Base-by-base conservation (phyloP, 64 coral and sea anemone species). In the Montipora capricornis region DNA sequence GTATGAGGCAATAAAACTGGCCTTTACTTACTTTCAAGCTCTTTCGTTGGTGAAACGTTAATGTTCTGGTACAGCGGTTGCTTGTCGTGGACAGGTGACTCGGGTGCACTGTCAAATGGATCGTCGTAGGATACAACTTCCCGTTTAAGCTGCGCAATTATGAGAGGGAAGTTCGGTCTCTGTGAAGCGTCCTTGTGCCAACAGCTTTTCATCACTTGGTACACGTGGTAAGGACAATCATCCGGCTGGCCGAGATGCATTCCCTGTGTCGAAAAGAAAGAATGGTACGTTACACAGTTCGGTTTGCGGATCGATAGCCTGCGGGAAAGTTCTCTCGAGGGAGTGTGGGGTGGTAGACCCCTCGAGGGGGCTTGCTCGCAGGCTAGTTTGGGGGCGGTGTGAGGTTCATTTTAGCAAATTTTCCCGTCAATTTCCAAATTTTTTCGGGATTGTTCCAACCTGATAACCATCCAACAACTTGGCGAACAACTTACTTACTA, bases 191-290 rank as follows among this genome's bases (percentile, higher is more conserved):
- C 95, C 47, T 87, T 92, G 20, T 96, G 77, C 97, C 97, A 99
- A 49, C 97, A 99, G 62, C 8, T 94, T 73, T 96, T 99, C 97
- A 99, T 99, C 37, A 96, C 70, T 62, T 87, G 82, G 74, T 96
- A 99, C 44, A 99, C 91, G 24, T 94, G 92, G 3, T 93, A 79
- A 4, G 95, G 91, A 75, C 98, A 99, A 13, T 94, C 86, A 8
- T 99, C 98, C 1, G 98, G 95, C 48, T 96, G 91, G 0, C 95
- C 98, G 4, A 99, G 98, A 19, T 96, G 84, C 59, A 99, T 92
- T 26, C 98, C 98, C 95, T 99, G 75, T 7, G 52, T 48, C 5
- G 46, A 15, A 86, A 76, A 78, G 15, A 78, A 78, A 78, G 26
- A 6, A 11, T 82, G 16, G 20, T 14, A 14, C 9, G 13, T 14